Evolutionary conservation across 2,113 vertebrate species (phyloP).

Genomic region (Phalacrocorax aristotelis): DNA sequence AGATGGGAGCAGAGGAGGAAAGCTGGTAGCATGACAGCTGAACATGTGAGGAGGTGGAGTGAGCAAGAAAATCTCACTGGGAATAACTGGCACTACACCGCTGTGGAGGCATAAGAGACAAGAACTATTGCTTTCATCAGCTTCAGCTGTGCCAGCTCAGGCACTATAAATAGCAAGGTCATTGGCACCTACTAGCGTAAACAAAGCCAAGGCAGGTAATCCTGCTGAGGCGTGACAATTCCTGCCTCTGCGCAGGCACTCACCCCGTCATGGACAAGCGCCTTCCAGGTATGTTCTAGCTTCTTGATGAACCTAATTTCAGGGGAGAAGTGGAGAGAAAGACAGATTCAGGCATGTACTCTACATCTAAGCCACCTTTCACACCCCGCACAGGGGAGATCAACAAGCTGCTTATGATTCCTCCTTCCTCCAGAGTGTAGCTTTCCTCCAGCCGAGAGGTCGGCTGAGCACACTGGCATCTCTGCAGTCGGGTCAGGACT

Average conservation of each 20-base stretch:
- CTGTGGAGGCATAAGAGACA: not conserved
- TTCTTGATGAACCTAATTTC: constrained; percentile 93
- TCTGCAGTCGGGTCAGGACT: not conserved
- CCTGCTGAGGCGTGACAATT: not conserved
- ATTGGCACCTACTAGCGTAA: not conserved
- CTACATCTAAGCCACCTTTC: not conserved
- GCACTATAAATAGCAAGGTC: not conserved
- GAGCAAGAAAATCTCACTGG: not conserved
- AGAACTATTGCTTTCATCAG: not conserved
- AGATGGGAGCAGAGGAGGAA: constrained; percentile 2
- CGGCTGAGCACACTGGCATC: not conserved
- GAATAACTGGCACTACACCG: not conserved
- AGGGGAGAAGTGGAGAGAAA: not conserved
- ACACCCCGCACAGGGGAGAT: not conserved
- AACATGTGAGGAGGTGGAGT: not conserved
- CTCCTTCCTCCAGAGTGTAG: fast-evolving
- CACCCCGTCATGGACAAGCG: constrained; percentile 96
- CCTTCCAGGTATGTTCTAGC: constrained; percentile 97
- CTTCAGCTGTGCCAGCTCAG: not conserved
- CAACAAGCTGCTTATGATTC: not conserved
- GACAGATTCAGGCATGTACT: not conserved
- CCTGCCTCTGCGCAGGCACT: constrained; percentile 61
- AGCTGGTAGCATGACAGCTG: not conserved
- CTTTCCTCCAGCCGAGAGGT: not conserved
- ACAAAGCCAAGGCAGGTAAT: not conserved